A percentile compares a stretch with the other conserved stretches of the same genome.
Evolutionary conservation across 2,113 vertebrate genomes (phyloP).

Genomic region (Prolemur simus): DNA sequence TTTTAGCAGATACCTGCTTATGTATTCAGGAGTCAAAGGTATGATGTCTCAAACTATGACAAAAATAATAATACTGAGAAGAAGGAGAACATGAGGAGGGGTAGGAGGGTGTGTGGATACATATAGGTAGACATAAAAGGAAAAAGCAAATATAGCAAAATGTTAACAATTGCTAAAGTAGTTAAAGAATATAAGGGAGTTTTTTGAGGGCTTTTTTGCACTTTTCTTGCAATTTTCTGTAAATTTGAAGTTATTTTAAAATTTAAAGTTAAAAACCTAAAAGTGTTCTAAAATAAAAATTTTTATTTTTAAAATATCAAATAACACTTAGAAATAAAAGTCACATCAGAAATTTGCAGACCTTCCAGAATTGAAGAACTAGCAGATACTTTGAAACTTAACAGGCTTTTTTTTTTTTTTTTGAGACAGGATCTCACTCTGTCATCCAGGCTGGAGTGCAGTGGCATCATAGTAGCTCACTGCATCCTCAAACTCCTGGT

Average conservation of each 20-base stretch:
- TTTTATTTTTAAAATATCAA: neutral
- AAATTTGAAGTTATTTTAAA: constrained; percentile 22
- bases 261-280: constrained; percentile 29
- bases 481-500: too few species aligned
- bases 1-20: neutral
- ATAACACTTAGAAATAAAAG: neutral
- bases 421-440: too few species aligned
- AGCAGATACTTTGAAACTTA: neutral
- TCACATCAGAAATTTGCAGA: neutral
- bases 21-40: neutral
- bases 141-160: neutral
- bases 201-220: neutral
- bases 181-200: neutral
- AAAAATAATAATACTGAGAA: neutral
- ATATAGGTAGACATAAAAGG: neutral
- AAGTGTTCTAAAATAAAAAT: neutral
- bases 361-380: neutral
- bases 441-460: too few species aligned
- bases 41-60: neutral
- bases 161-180: neutral
- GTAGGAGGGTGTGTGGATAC: neutral
- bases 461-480: too few species aligned
- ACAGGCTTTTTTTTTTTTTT: too few species aligned
- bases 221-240: neutral
- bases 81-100: neutral